A percentile compares a stretch with the other conserved stretches of the same genome.
phyloP scores from a whole-genome alignment of 2,797 vertebrate genomes.

The Tolypeutes matacus region DNA sequence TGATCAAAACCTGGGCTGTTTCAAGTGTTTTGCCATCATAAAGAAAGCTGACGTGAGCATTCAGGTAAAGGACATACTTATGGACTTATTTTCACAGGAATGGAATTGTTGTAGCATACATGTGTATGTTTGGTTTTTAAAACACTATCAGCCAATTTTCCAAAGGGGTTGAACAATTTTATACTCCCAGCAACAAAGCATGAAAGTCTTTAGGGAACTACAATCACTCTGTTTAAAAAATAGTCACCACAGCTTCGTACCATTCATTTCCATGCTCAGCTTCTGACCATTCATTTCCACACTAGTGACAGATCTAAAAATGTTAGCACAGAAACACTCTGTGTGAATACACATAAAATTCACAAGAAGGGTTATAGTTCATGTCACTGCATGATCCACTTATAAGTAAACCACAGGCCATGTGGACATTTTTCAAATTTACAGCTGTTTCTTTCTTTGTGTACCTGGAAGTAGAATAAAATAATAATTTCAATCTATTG shows the following conservation, averaged over 20 bases:
- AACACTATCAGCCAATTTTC: neutral
- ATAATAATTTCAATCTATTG: neutral
- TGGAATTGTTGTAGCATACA: neutral
- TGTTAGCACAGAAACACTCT: neutral
- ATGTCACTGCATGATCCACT: neutral
- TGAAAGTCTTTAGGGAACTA: neutral
- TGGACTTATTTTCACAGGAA: neutral
- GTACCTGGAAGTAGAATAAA: neutral
- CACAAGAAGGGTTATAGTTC: neutral
- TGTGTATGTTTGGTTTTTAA: neutral
- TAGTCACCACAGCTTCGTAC: neutral
- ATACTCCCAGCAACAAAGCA: neutral
- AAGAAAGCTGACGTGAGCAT: neutral
- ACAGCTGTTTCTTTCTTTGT: neutral
- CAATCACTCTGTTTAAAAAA: neutral
- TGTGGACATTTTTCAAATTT: neutral
- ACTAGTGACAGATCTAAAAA: too few relatives aligned
- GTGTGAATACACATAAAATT: neutral
- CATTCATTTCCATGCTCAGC: neutral
- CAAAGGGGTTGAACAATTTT: neutral
- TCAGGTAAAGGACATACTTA: neutral
- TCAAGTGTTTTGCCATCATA: neutral
- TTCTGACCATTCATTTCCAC: neutral
- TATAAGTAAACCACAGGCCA: too few relatives aligned
- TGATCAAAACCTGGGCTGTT: neutral